A percentile compares a stretch with the other conserved stretches of the same genome.
These are phyloP conservation scores for Panthera uncia DNA, from an alignment of 2,113 vertebrate species.

Conservation along the genomic window DNA sequence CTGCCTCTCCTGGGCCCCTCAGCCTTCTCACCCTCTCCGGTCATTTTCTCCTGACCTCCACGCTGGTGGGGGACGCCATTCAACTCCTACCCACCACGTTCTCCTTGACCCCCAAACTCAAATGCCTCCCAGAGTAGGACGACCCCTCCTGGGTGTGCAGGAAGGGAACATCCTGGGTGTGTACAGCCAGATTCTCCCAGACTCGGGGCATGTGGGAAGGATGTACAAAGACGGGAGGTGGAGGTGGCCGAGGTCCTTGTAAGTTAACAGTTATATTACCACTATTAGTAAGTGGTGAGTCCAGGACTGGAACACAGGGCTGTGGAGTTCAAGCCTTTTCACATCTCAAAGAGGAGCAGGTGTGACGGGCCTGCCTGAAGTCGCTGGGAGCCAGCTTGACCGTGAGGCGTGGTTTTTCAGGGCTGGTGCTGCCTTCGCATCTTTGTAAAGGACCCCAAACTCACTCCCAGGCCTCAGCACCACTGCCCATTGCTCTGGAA, in stretches of 20 bases:
- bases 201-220: background rate
- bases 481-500: rapidly evolving
- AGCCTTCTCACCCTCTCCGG: rapidly evolving
- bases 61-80: background rate
- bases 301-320: background rate
- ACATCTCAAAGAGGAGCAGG: no score
- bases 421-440: background rate
- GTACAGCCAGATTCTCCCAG: background rate
- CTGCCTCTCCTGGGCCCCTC: background rate
- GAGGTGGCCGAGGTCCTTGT: background rate
- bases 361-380: no score
- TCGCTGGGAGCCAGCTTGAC: rapidly evolving
- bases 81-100: background rate
- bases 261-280: background rate
- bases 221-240: background rate
- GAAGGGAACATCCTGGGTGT: no score
- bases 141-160: background rate
- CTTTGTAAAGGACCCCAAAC: background rate
- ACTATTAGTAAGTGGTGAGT: no score
- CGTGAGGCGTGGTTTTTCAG: rapidly evolving
- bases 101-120: background rate
- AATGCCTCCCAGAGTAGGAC: background rate
- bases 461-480: background rate
- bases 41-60: background rate
- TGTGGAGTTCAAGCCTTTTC: background rate